A percentile compares a stretch with the other conserved stretches of the same genome.
Evolutionary conservation across 2,888 invertebrate genomes (phyloP).

Genomic region (Thecophora atra): DNA sequence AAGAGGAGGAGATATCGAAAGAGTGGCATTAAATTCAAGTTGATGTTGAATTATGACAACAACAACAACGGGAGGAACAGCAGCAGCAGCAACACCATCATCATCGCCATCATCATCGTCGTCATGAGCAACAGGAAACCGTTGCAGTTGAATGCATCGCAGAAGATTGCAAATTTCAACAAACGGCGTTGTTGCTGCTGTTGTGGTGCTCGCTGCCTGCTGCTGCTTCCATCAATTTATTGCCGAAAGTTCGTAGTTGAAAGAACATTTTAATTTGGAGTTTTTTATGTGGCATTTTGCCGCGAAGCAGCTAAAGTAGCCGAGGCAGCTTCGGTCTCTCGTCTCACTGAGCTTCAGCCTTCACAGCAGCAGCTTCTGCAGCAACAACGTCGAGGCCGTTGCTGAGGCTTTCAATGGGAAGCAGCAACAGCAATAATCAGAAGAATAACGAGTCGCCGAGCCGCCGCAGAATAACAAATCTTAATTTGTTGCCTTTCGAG

Average conservation of each 20-base stretch:
- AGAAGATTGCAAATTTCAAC: constrained; percentile 47
- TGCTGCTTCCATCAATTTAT: constrained; percentile 45
- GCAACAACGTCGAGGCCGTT: not conserved
- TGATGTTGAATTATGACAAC: too few species aligned
- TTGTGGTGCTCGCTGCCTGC: constrained; percentile 27
- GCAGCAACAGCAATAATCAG: constrained; percentile 46
- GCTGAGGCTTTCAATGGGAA: not conserved
- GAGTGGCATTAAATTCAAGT: too few species aligned
- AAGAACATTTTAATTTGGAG: constrained; percentile 64
- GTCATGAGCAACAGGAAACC: too few species aligned
- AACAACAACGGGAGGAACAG: not conserved
- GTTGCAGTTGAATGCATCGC: not conserved
- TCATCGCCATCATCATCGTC: too few species aligned
- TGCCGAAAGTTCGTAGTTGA: constrained; percentile 63
- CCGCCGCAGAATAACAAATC: not conserved
- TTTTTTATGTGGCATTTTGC: constrained; percentile 43
- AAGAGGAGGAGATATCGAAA: not conserved
- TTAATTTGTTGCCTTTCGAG: not conserved
- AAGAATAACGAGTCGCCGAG: too few species aligned
- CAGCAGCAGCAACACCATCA: not conserved
- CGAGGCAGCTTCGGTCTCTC: not conserved
- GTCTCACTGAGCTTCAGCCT: not conserved
- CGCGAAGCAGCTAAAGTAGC: not conserved
- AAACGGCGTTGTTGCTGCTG: constrained; percentile 42
- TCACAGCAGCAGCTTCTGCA: not conserved